Percentiles rank a stretch among this genome's conserved stretches.
Conservation (phyloP, 2,888 invertebrate species). For the Epirrhoe alternata region DNA sequence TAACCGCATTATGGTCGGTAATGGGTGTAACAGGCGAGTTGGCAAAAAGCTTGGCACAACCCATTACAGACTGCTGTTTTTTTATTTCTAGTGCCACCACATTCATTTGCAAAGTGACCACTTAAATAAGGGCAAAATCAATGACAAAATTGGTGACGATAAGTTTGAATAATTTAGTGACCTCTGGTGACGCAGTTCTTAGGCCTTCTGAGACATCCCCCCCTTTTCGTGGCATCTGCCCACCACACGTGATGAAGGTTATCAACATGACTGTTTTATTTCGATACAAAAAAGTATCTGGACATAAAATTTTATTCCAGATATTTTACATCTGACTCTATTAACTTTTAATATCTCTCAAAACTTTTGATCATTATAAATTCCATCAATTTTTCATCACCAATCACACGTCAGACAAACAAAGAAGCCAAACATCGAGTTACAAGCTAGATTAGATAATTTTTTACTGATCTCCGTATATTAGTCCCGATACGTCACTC, state of each 20-base stretch:
- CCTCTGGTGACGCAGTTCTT: background rate
- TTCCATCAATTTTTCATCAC: conserved; percentile 30
- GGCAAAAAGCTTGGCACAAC: conserved; percentile 27
- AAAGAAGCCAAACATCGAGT: conserved; percentile 41
- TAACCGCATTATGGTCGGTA: conserved; percentile 39
- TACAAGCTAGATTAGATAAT: conserved; percentile 49
- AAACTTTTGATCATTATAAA: conserved; percentile 10
- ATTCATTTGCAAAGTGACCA: conserved; percentile 1
- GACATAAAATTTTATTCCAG: too few species aligned
- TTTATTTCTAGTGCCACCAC: conserved; percentile 12
- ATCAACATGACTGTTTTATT: too few species aligned
- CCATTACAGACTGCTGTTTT: conserved; percentile 11
- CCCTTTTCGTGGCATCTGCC: too few species aligned
- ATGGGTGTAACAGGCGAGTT: conserved; percentile 27
- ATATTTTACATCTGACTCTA: background rate
- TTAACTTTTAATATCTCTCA: background rate
- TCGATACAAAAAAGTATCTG: too few species aligned
- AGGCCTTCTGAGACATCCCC: too few species aligned
- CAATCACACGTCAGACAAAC: conserved; percentile 32
- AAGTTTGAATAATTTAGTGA: background rate
- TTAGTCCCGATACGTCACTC: conserved; percentile 67
- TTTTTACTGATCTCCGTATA: conserved; percentile 51
- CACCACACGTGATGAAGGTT: too few species aligned
- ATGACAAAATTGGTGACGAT: background rate
- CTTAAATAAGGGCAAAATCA: background rate